phyloP scores from a whole-genome alignment of 1,140 invertebrate species.

The Calliphora vicina region DNA sequence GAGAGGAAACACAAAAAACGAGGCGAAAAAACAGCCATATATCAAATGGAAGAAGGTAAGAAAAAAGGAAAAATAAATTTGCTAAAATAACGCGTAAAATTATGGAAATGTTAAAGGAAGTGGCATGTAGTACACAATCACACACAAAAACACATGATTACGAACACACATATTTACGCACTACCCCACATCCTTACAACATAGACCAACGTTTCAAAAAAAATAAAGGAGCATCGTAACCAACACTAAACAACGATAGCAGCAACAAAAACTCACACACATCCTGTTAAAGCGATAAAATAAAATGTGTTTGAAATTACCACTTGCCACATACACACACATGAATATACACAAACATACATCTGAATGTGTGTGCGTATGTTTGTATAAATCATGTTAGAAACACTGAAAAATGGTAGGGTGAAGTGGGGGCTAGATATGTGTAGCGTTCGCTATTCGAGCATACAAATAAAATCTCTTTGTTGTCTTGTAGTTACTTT shows the following conservation, averaged over 20 bases:
- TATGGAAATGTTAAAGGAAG: neutral
- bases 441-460: too few species aligned
- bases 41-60: neutral
- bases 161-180: neutral
- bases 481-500: neutral
- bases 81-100: neutral
- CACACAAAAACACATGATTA: too few species aligned
- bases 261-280: neutral
- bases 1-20: neutral
- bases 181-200: neutral
- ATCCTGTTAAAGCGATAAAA: neutral
- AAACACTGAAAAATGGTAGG: too few species aligned
- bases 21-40: neutral
- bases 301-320: neutral
- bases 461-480: neutral
- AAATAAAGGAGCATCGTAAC: neutral
- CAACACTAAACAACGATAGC: neutral
- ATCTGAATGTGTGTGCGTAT: neutral
- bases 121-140: neutral
- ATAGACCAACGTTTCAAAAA: neutral
- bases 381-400: too few species aligned
- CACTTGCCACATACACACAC: neutral
- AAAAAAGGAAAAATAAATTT: neutral
- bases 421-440: too few species aligned
- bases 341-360: neutral